phyloP scores from a whole-genome alignment of 2,888 invertebrate genomes.

The Antheraea yamamai region DNA sequence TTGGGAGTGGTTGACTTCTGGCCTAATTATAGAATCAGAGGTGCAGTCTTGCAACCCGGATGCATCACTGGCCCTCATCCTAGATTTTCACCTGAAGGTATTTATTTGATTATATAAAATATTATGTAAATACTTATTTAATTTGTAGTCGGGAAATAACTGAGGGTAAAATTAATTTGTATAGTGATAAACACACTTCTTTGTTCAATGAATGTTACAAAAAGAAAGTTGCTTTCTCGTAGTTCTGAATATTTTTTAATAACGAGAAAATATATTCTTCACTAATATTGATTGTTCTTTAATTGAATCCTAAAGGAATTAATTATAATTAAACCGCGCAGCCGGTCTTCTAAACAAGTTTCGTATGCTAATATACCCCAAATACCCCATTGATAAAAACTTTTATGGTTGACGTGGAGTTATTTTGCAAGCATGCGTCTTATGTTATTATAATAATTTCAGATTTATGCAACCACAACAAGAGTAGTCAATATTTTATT shows the following conservation, averaged over 20 bases:
- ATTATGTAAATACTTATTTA: not conserved
- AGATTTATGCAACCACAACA: slow-evolving; percentile 72
- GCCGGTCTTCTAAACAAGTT: not conserved
- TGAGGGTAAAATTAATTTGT: not conserved
- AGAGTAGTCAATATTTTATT: slow-evolving; percentile 58
- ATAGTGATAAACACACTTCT: not conserved
- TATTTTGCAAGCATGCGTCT: not conserved
- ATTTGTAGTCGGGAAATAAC: not conserved
- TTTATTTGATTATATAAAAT: not conserved
- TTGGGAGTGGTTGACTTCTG: slow-evolving; percentile 69
- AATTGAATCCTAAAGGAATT: not conserved
- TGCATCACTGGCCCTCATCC: slow-evolving; percentile 43
- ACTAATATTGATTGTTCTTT: not conserved
- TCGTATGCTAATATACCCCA: not conserved
- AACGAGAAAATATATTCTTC: not conserved
- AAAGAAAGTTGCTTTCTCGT: not conserved
- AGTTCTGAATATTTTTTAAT: not conserved
- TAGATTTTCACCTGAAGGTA: slow-evolving; percentile 61
- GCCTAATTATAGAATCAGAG: slow-evolving; percentile 61
- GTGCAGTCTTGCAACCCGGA: slow-evolving; percentile 62
- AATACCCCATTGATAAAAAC: not conserved
- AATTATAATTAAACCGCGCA: not conserved
- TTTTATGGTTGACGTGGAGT: not conserved
- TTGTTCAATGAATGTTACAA: not conserved
- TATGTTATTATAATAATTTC: slow-evolving; percentile 28